Evolutionary conservation across 2,888 invertebrate genomes (phyloP), one percentile per base, ranked within the genome.

Genomic region (Gisinianus flammeolus): DNA sequence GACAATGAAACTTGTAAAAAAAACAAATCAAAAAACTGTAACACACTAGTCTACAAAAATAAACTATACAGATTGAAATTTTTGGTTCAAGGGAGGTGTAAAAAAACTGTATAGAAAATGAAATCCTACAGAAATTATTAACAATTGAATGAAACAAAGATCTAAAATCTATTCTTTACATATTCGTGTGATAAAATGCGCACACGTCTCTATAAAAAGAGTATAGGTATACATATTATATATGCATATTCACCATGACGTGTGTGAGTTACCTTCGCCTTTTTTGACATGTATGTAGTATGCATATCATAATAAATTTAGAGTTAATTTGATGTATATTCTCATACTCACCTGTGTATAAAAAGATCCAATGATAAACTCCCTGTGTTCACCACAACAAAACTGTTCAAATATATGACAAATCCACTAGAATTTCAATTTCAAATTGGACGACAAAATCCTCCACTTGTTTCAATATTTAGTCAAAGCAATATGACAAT

Each of bases 351-450:
- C 69, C 69, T 69, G 44, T 22, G 24, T 22, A 69, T 69, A 69
- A 44, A 69, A 69, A 69, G 69, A 69, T 69, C 69, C 69, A 69
- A 69, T 69, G 69, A 69, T 69, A 69, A 69, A 31, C 69, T 24
- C 69, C 44, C 6, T 35, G 24, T 16, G 31, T 67, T 26, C 22
- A 66, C 22, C n/a, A n/a, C n/a, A n/a, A n/a, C n/a, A n/a, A n/a
- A n/a, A n/a, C n/a, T n/a, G n/a, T n/a, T n/a, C n/a, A n/a, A n/a
- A n/a, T n/a, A n/a, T n/a, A n/a, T n/a, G n/a, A n/a, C n/a, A n/a
- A n/a, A n/a, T n/a, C n/a, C n/a, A n/a, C n/a, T n/a, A n/a, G n/a
- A n/a, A n/a, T n/a, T n/a, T n/a, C n/a, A n/a, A n/a, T n/a, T n/a
- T n/a, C n/a, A n/a, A n/a, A n/a, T n/a, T n/a, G n/a, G n/a, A n/a